Base-by-base conservation (phyloP, 2,888 invertebrate genomes). In the Brenthis hecate region DNA sequence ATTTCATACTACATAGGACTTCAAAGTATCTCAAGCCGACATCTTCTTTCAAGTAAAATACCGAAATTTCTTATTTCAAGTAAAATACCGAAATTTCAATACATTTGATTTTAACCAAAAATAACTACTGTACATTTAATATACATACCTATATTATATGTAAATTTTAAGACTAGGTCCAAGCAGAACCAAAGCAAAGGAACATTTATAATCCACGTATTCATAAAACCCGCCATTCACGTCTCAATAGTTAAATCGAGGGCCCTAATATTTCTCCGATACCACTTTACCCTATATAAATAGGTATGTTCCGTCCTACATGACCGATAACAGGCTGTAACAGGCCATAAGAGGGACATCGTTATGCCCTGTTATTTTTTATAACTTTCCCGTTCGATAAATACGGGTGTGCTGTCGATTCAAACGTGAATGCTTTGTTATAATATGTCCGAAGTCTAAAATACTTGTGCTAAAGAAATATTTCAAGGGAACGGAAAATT, bases 361-460 rank as follows among this genome's bases (percentile, higher is more conserved):
- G 69, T 68, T 72, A 72, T 70, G 70, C 70, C 70, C 72, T 68
- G 71, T 72, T 70, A 70, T 71, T 71, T 74, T 74, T 72, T 74
- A 74, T 72, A 68, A 60, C 71, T 65, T 69, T 67, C 67, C 69
- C 66, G 65, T 65, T 66, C 72, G 66, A 74, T 74, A 72, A 72
- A 72, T 72, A 66, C 64, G 63, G 23, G 65, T 66, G 63, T 66
- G 50, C 55, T 66, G 66, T 69, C 32, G 68, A 62, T 50, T 65
- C 28, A 68, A 66, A 55, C 69, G 48, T 48, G 61, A 65, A 68
- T 66, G 71, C 64, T 68, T 61, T 62, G n/a, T 48, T 48, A 11
- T 32, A 16, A n/a, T 13, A 60, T 50, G 16, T 60, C 48, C 48
- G 28, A 50, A 50, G 58, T n/a, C 48, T 60, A n/a, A 32, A 11